These are phyloP conservation scores for Andrena praecox DNA, from an alignment of 2,888 invertebrate species.

Conservation along the genomic window DNA sequence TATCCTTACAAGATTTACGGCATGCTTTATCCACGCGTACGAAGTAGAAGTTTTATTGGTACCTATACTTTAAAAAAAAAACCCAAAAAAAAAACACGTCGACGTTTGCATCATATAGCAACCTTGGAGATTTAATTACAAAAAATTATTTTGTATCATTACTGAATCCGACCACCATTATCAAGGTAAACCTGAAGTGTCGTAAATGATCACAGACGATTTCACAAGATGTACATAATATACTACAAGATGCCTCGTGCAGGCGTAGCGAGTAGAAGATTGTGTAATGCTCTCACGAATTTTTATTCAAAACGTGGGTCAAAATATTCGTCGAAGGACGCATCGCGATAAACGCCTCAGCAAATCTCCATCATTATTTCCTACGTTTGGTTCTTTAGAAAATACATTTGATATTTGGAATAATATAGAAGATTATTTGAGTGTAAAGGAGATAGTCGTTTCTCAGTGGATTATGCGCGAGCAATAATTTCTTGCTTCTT, in stretches of 20 bases:
- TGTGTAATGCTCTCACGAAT: slow-evolving; percentile 29
- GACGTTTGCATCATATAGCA: slow-evolving; percentile 3
- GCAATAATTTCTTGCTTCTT: too few relatives aligned
- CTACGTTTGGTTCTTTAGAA: neutral
- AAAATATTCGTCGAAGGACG: slow-evolving; percentile 1
- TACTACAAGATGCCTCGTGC: slow-evolving; percentile 20
- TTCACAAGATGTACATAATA: slow-evolving; percentile 52
- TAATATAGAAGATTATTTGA: too few relatives aligned
- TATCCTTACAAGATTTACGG: neutral
- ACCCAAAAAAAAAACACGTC: neutral
- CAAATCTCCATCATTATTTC: neutral
- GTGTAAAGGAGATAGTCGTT: too few relatives aligned
- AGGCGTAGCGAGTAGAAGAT: slow-evolving; percentile 10
- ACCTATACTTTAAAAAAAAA: neutral
- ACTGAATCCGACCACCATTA: slow-evolving; percentile 16
- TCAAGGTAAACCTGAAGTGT: slow-evolving; percentile 44
- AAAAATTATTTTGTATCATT: slow-evolving; percentile 28
- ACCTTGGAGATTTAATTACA: slow-evolving; percentile 39
- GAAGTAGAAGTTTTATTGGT: neutral
- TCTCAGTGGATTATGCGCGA: too few relatives aligned
- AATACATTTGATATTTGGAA: neutral
- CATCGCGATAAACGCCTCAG: neutral
- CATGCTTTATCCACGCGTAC: neutral
- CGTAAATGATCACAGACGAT: slow-evolving; percentile 31
- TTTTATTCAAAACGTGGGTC: neutral